These are phyloP conservation scores for Hirtodrosophila duncani DNA, from an alignment of 2,888 invertebrate genomes.

Conservation along the genomic window DNA sequence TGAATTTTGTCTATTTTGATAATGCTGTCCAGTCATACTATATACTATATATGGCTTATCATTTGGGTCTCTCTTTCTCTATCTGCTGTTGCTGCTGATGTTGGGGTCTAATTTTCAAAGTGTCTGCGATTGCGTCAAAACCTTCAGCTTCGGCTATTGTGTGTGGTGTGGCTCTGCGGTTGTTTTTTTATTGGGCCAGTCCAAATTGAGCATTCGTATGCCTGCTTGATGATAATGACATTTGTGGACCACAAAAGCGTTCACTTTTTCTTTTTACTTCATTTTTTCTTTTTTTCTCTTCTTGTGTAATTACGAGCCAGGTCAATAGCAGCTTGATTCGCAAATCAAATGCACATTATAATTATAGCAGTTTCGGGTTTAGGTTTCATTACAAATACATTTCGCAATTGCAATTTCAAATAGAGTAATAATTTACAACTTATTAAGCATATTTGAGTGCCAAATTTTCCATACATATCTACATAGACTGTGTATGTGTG, in stretches of 20 bases:
- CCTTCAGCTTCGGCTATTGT: conserved; percentile 18
- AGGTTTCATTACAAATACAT: too few relatives aligned
- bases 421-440: too few relatives aligned
- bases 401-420: too few relatives aligned
- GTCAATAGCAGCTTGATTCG: conserved; percentile 50
- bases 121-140: conserved; percentile 17
- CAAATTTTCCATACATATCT: too few relatives aligned
- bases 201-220: too few relatives aligned
- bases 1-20: conserved; percentile 12
- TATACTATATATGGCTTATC: conserved; percentile 31
- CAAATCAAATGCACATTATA: conserved; percentile 58
- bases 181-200: conserved; percentile 34
- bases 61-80: conserved; percentile 5
- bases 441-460: too few relatives aligned
- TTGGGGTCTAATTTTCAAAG: conserved; percentile 14
- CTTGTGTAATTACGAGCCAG: conserved; percentile 44
- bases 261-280: too few relatives aligned
- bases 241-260: too few relatives aligned
- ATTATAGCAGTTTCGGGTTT: conserved; percentile 36
- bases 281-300: too few relatives aligned
- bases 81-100: conserved; percentile 1
- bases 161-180: conserved; percentile 20
- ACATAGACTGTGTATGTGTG: too few relatives aligned
- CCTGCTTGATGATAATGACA: too few relatives aligned
- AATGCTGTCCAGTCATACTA: conserved; percentile 12